Base-by-base conservation (phyloP, 2,888 invertebrate species). In the Epicampocera succincta region DNA sequence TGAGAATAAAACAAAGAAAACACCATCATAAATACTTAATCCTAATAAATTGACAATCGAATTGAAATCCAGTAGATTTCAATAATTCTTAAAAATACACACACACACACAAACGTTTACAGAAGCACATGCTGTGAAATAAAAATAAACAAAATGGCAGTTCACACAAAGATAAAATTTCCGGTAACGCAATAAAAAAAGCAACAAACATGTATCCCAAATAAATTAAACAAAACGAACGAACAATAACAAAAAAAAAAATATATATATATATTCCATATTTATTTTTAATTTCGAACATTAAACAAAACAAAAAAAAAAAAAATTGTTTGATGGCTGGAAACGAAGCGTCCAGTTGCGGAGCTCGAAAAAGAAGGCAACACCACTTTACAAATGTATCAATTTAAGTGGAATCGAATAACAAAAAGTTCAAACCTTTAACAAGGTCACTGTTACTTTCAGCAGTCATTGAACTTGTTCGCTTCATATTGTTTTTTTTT, bases 391-490 rank as follows among this genome's bases (percentile, higher is more conserved):
- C 46, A 46, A 38, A 17, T 21, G 25, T 63, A 33, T 66, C 52
- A 54, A n/a, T 52, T 54, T n/a, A 17, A 54, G 12, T 48, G 15
- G 15, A 33, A 48, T 21, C 17, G 13, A 21, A 42, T 15, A 44
- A 68, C 33, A 9, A 9, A 5, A 75, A 65, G 48, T 15, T 52
- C 46, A 68, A 61, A 80, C 80, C 74, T 74, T 60, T 69, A 65
- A 65, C 58, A 69, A 74, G 80, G 80, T 44, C 80, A 80, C 80
- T 74, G 69, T 80, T 74, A 80, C 72, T 68, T 80, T 72, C 54
- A 15, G 46, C 72, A 69, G 74, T 69, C 80, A 65, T 63, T 80
- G 74, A 80, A 80, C 80, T 72, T 50, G 52, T 11, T 48, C 38
- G 21, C 48, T 33, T 56, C 8, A 46, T 8, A 46, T 15, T n/a